phyloP scores from a whole-genome alignment of 2,797 vertebrate genomes.

The Lepilemur septentrionalis region DNA sequence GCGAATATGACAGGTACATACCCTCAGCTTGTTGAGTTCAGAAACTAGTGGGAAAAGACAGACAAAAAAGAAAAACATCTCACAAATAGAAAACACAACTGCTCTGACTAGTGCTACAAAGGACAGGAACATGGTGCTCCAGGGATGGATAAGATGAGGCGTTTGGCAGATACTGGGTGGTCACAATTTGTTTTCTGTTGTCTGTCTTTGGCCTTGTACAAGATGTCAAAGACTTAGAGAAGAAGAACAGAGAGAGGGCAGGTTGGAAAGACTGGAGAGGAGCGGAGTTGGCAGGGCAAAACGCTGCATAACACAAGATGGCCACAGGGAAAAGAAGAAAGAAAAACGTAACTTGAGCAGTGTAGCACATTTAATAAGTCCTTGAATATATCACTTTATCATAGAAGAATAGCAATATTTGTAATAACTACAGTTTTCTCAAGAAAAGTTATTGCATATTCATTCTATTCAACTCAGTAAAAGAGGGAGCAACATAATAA shows the following conservation, averaged over 20 bases:
- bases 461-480: background rate
- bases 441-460: background rate
- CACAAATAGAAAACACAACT: background rate
- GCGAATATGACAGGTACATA: background rate
- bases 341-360: background rate
- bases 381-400: background rate
- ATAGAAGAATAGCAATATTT: background rate
- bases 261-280: background rate
- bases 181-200: background rate
- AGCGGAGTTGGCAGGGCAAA: background rate
- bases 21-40: background rate
- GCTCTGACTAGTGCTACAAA: background rate
- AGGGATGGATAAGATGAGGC: background rate
- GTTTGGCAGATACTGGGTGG: background rate
- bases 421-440: background rate
- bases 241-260: background rate
- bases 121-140: background rate
- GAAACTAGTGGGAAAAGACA: background rate
- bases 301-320: background rate
- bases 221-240: background rate
- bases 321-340: background rate
- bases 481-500: background rate
- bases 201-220: background rate
- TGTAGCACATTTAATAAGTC: background rate
- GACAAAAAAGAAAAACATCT: background rate